These are phyloP conservation scores for Euura saliciscinereae DNA, from an alignment of 1,140 invertebrate species.

Conservation along the genomic window DNA sequence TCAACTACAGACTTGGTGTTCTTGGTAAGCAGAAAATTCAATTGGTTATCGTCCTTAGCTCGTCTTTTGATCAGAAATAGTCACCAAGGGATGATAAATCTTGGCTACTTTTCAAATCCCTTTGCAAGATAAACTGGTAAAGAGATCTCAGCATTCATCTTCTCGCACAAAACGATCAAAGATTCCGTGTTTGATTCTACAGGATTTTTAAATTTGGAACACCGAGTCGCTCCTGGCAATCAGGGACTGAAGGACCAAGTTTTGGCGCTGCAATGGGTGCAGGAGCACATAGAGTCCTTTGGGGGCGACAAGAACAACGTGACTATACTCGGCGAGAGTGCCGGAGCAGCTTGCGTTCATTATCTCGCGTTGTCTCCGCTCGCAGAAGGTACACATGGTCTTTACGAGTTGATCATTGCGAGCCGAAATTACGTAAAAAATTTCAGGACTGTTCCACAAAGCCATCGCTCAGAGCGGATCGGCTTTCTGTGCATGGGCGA, in stretches of 20 bases:
- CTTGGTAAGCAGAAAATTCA: conserved; percentile 52
- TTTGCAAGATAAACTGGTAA: too few species aligned
- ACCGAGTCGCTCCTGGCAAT: neutral
- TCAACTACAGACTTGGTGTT: conserved; percentile 72
- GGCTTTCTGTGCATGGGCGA: conserved; percentile 44
- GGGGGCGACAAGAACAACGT: neutral
- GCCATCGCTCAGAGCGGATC: conserved; percentile 67
- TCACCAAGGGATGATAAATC: too few species aligned
- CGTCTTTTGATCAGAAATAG: too few species aligned
- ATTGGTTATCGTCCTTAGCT: too few species aligned
- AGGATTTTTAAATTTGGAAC: neutral
- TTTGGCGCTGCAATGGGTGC: neutral
- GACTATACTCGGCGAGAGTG: neutral
- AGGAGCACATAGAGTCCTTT: neutral
- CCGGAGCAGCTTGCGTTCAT: neutral
- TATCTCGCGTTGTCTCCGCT: neutral
- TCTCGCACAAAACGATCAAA: too few species aligned
- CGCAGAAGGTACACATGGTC: neutral
- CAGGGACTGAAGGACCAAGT: neutral
- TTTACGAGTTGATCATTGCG: too few species aligned
- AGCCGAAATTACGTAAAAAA: too few species aligned
- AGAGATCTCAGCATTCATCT: too few species aligned
- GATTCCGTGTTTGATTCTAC: conserved; percentile 25
- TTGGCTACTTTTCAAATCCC: too few species aligned
- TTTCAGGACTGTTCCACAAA: conserved; percentile 62